Evolutionary conservation across 2,888 invertebrate species (phyloP), one percentile per base, ranked within the genome.

Genomic region (Nyleta sp.): DNA sequence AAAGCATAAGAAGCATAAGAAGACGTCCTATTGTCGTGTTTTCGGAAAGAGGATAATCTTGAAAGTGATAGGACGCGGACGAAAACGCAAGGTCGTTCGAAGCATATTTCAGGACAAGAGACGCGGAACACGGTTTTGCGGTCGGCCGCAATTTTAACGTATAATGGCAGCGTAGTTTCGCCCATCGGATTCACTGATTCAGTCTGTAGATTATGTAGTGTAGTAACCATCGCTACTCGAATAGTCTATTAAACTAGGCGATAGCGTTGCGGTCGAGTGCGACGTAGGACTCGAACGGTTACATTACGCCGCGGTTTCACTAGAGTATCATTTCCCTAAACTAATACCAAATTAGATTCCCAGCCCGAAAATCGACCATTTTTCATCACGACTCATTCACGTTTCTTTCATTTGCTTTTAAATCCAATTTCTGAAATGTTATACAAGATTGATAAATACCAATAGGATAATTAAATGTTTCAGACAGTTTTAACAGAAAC

Each of bases 211-310:
- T 76, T 52, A 53, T 65, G 59, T 38, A 65, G 64, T 52, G 38
- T 28, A 65, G 71, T 59, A 70, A 76, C 70, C 57, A 64, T 76
- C 57, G 64, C 33, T 50, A 48, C 70, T 64, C 76, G 70, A 68
- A 57, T 70, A 76, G 70, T 70, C 76, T 76, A 76, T 64, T 76
- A 76, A 76, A 76, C 50, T 55, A 22, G 70, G 50, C 40, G 76
- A 76, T 40, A 64, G 76, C 62, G 64, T 64, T 64, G 76, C 48
- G 70, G 76, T 76, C 40, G 57, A 68, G 62, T 50, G 64, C 59
- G 15, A 70, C 70, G 42, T 46, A 64, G 67, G 53, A 62, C 50
- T 64, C 33, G 13, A 31, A 55, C 44, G 5, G 64, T 67, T 65
- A 60, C 44, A 48, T 28, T 15, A 48, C 64, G 40, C 40, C 50